Base-by-base conservation (phyloP, 1,140 invertebrate genomes). In the Ceratina calcarata region DNA sequence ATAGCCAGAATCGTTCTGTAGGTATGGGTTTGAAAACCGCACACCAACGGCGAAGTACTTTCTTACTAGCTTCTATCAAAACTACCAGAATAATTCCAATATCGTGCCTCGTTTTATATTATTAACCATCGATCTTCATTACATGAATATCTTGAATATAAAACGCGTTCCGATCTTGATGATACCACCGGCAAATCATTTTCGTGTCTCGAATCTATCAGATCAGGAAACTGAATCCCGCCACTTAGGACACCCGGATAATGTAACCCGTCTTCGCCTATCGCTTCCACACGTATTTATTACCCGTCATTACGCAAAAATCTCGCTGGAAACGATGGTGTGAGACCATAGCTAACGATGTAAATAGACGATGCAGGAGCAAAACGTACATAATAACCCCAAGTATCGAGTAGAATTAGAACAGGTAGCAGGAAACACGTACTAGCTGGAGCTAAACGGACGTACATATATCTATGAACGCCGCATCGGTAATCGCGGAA, bases 291-390 rank as follows among this genome's bases (percentile, higher is more conserved):
- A 78, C 75, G 62, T 82, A 82, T 82, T 82, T 82, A 82, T 82
- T 82, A 82, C 60, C 69, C 64, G 55, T 49, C 68, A 78, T 78
- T 78, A 82, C 80, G 80, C 80, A 67, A 60, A 73, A 72, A 68
- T 73, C 62, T 72, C 60, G 27, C 53, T 64, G 81, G 75, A 84
- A 82, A 79, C 70, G 81, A 80, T 64, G 66, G 81, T 51, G 70
- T 45, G 60, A 82, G 68, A 60, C 79, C 67, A 66, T 87, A 86
- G 82, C 64, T 75, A 86, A 85, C 77, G 75, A 74, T 90, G 89
- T 90, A 90, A 86, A 90, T 90, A 90, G 83, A 83, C 77, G 80
- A 76, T 55, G 72, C 83, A 76, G 80, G 72, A 80, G 79, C 80
- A 65, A 80, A 71, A 77, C 77, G 67, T 75, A 77, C 68, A 66